Percentiles rank a stretch among this genome's conserved stretches.
These are phyloP conservation scores for Antheraea assamensis DNA, from an alignment of 2,888 invertebrate genomes.

Conservation along the genomic window DNA sequence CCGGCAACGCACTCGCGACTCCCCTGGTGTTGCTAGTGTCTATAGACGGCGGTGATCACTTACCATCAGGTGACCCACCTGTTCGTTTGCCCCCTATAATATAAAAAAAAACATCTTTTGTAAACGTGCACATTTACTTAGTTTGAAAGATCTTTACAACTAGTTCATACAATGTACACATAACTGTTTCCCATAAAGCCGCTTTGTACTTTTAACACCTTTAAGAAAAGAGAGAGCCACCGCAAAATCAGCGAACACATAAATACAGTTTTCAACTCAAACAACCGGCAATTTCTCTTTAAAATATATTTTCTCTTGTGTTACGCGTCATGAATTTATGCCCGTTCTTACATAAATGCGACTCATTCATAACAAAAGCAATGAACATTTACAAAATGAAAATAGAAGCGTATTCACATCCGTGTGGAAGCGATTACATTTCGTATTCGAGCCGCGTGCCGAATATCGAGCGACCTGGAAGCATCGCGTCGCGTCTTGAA, in stretches of 20 bases:
- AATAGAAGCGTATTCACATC: conserved; percentile 4
- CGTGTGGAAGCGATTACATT: conserved; percentile 21
- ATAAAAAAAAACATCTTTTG: no score
- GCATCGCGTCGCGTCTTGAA: conserved; percentile 29
- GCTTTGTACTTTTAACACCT: background rate
- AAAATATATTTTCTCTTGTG: background rate
- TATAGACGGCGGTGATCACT: no score
- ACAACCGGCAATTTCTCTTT: conserved; percentile 5
- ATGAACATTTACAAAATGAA: conserved; percentile 8
- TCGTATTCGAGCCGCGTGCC: conserved; percentile 55
- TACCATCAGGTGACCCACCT: no score
- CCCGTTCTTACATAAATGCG: conserved; percentile 3
- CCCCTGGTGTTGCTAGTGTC: no score
- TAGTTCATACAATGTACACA: background rate
- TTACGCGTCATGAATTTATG: background rate
- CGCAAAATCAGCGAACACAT: background rate
- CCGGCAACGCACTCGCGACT: no score
- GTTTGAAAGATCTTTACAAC: background rate
- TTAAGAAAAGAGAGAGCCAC: background rate
- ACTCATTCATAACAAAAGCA: conserved; percentile 4
- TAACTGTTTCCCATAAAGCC: background rate
- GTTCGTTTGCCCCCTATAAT: no score
- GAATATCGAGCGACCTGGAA: conserved; percentile 66
- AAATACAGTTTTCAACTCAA: background rate
- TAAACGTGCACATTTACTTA: no score